These are phyloP conservation scores for Micromys minutus DNA, from an alignment of 2,113 vertebrate species.

Conservation along the genomic window DNA sequence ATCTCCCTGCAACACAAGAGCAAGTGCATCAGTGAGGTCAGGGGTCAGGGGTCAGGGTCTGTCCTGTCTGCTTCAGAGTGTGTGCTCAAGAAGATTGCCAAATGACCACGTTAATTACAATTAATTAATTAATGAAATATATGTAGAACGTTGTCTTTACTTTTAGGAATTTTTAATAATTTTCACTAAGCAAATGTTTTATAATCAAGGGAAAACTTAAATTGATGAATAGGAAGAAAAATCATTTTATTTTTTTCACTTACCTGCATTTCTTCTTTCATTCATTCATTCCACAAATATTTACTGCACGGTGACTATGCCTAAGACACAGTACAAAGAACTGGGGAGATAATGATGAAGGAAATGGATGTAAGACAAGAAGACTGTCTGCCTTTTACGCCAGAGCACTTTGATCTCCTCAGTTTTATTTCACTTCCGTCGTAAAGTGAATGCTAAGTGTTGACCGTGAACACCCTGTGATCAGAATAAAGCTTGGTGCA, in stretches of 20 bases:
- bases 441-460: background rate
- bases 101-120: background rate
- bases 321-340: background rate
- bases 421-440: background rate
- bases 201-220: slow-evolving; percentile 24
- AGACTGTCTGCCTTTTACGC: background rate
- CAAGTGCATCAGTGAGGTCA: background rate
- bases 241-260: background rate
- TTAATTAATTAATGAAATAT: background rate
- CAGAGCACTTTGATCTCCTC: background rate
- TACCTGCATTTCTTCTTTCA: slow-evolving; percentile 16
- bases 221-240: background rate
- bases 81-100: background rate
- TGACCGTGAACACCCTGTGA: background rate
- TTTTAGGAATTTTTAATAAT: slow-evolving; percentile 29
- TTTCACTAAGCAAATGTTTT: slow-evolving; percentile 49
- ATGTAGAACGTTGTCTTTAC: background rate
- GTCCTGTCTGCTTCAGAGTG: background rate
- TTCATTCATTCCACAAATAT: background rate
- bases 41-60: background rate
- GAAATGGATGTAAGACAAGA: background rate
- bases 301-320: background rate
- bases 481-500: background rate
- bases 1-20: background rate
- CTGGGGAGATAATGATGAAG: background rate